Percentiles rank a stretch among this genome's conserved stretches.
Evolutionary conservation across 2,888 invertebrate species (phyloP).

Genomic region (Tyria jacobaeae): DNA sequence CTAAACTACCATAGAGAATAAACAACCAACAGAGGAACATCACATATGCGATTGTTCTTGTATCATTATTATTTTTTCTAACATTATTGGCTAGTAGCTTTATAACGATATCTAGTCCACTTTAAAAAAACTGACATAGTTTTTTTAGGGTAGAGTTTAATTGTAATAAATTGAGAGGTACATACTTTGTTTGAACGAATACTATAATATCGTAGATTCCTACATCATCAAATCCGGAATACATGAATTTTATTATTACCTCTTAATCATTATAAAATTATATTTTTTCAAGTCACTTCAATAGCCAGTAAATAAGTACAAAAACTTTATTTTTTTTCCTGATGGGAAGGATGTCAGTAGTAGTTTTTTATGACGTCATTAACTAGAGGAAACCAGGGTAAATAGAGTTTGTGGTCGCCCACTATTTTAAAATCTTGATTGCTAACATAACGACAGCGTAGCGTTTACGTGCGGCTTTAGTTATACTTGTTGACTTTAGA

Average conservation of each 20-base stretch:
- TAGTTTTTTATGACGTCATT: conserved; percentile 80
- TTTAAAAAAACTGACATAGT: no score
- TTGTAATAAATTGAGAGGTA: no score
- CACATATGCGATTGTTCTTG: no score
- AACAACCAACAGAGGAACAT: no score
- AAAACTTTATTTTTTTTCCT: conserved; percentile 68
- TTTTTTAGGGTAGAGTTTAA: no score
- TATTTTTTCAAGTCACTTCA: conserved; percentile 77
- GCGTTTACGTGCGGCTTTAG: conserved; percentile 51
- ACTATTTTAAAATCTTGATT: conserved; percentile 74
- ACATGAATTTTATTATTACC: conserved; percentile 27
- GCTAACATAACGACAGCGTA: conserved; percentile 53
- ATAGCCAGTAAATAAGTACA: conserved; percentile 62
- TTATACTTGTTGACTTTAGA: conserved; percentile 47
- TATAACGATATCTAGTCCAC: no score
- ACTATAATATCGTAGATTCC: not conserved
- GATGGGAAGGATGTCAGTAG: conserved; percentile 64
- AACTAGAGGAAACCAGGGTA: conserved; percentile 77
- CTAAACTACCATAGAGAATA: no score
- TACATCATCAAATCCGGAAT: conserved; percentile 21
- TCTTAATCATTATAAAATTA: conserved; percentile 61
- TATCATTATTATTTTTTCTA: no score
- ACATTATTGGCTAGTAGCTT: no score
- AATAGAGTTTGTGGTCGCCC: conserved; percentile 74
- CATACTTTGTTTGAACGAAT: no score